These are phyloP conservation scores for Gryllus bimaculatus DNA, from an alignment of 1,140 invertebrate species.

Conservation along the genomic window DNA sequence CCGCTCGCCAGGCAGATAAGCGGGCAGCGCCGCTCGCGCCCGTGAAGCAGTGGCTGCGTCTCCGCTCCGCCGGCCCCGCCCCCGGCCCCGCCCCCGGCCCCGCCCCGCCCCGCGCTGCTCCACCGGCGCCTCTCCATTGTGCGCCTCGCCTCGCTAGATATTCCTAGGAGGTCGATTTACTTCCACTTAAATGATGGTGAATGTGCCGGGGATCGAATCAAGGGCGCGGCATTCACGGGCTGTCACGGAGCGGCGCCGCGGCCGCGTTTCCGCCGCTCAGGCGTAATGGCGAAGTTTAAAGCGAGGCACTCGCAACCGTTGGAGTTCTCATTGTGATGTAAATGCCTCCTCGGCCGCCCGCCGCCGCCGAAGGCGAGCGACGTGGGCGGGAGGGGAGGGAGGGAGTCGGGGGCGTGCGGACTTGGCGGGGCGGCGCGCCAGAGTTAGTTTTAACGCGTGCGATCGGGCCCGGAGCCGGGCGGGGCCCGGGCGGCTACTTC, in stretches of 20 bases:
- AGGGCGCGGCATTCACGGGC: neutral
- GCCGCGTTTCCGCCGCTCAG: neutral
- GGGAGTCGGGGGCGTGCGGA: neutral
- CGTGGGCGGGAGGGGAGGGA: neutral
- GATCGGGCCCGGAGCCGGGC: no score
- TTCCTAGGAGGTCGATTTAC: neutral
- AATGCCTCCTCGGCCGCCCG: neutral
- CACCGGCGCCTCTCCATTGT: neutral
- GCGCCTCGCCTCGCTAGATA: neutral
- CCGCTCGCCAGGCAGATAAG: no score
- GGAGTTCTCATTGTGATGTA: neutral
- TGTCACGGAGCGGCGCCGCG: neutral
- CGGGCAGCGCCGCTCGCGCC: no score
- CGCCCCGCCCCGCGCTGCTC: no score
- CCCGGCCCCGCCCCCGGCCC: no score
- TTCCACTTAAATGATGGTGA: neutral
- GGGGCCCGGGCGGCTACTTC: no score
- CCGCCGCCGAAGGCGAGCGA: neutral
- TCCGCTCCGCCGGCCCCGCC: no score
- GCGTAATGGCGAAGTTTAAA: constrained; percentile 3
- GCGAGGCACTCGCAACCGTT: neutral
- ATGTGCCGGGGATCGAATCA: neutral
- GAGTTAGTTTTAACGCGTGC: no score
- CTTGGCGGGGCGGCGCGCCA: neutral
- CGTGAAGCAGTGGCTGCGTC: no score